Evolutionary conservation across 2,113 vertebrate genomes (phyloP), one percentile per base, ranked within the genome.

Genomic region (Onychorhynchus coronatus): DNA sequence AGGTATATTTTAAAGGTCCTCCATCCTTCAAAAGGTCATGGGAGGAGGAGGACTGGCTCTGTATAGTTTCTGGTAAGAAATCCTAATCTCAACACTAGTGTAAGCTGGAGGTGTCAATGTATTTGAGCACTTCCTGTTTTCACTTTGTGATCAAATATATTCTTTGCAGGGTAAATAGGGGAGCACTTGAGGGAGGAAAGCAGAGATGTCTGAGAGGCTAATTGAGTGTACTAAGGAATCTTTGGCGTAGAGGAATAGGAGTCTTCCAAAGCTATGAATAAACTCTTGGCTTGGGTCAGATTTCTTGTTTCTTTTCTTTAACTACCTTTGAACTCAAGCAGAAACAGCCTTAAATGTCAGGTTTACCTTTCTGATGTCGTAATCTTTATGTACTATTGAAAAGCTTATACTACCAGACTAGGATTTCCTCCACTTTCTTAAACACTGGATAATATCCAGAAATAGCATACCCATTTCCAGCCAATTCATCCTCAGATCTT

Each of bases 111-210:
- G 97, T 98, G 98, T 98, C 99, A 99, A 98, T 99, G 98, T 98
- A 98, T 98, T 97, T 94, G 98, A 99, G 98, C 98, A 98, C 98
- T 99, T 99, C 98, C 99, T 99, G 99, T 99, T 99, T 99, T 98
- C 98, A 98, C 98, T 99, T 98, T n/a, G 22, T 65, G 96, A 98
- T 98, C 97, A 98, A 99, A 98, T 98, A 98, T 98, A 97, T 98
- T 98, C 99, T 99, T 99, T 98, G 98, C 97, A 97, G 97, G 98
- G 98, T 98, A 98, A 98, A 98, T 96, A 97, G 97, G 96, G 97
- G 97, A 98, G 98, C 97, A 97, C 98, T 98, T 98, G 97, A 98
- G 96, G 96, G 97, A 97, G 98, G 98, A 98, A 98, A 97, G 97
- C 97, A 97, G 95, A 98, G 98, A 98, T 97, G 97, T 90, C 98